Evolutionary conservation across 2,113 vertebrate species (phyloP).

Genomic region (Cinclus mexicanus): DNA sequence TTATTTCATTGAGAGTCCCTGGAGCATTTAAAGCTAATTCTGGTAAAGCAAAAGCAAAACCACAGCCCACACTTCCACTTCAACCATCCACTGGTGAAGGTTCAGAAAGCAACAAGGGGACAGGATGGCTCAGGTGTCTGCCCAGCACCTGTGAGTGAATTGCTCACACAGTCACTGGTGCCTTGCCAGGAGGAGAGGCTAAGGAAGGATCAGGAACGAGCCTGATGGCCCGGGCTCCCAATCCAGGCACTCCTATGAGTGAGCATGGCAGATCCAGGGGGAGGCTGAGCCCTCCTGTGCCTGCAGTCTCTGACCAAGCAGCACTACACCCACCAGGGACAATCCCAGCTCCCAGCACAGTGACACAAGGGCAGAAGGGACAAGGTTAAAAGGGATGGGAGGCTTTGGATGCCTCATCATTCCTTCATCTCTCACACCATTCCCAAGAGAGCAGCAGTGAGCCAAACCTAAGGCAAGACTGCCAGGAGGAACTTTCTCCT

Average conservation of each 20-base stretch:
- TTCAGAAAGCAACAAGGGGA: neutral
- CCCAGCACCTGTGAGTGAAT: rapidly evolving
- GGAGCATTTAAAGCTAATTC: neutral
- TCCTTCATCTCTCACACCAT: neutral
- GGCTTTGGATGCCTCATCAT: neutral
- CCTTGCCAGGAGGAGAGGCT: neutral
- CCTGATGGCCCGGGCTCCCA: rapidly evolving
- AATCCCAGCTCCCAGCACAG: neutral
- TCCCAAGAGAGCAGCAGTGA: neutral
- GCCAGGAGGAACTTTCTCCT: neutral
- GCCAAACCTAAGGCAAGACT: neutral
- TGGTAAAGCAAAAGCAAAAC: neutral
- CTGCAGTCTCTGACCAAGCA: neutral
- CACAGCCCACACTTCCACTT: neutral
- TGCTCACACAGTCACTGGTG: neutral
- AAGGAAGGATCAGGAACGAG: neutral
- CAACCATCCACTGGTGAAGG: neutral
- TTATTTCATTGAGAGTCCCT: neutral
- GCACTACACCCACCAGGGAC: neutral
- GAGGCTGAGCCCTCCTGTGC: neutral
- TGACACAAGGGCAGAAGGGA: neutral
- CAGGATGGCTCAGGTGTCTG: neutral
- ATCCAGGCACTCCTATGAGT: neutral
- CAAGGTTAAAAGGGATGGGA: neutral
- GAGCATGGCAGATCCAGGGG: neutral